Conservation (phyloP, 2,888 invertebrate species). For the Hecatera dysodea region DNA sequence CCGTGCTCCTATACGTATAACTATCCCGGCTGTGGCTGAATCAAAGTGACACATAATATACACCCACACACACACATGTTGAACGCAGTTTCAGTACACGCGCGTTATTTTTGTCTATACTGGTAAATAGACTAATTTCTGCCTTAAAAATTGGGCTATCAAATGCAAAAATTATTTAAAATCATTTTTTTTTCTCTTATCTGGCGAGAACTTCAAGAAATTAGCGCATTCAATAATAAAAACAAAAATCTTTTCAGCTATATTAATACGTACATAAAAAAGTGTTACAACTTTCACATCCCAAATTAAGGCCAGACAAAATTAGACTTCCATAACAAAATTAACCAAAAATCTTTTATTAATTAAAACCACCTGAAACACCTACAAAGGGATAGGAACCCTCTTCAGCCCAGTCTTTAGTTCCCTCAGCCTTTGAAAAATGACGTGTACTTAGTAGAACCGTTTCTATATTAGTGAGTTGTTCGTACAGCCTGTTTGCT, state of each 20-base stretch:
- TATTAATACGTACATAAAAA: too few relatives aligned
- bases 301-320: background rate
- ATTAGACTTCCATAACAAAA: background rate
- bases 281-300: background rate
- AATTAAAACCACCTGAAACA: slow-evolving; percentile 17
- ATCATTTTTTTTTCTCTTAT: too few relatives aligned
- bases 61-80: too few relatives aligned
- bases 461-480: slow-evolving; percentile 51
- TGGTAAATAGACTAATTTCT: too few relatives aligned
- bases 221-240: too few relatives aligned
- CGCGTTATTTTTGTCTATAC: too few relatives aligned
- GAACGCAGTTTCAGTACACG: too few relatives aligned
- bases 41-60: too few relatives aligned
- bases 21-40: slow-evolving; percentile 18
- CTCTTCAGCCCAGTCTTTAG: slow-evolving; percentile 11
- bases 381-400: slow-evolving; percentile 8
- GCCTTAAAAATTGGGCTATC: background rate
- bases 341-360: slow-evolving; percentile 1
- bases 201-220: too few relatives aligned
- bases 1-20: slow-evolving; percentile 30
- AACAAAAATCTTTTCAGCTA: too few relatives aligned
- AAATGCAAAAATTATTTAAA: too few relatives aligned
- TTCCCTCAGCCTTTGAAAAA: slow-evolving; percentile 44
- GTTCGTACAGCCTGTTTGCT: slow-evolving; percentile 29
- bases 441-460: slow-evolving; percentile 38